A percentile compares a stretch with the other conserved stretches of the same genome.
These are phyloP conservation scores for Marisa cornuarietis DNA, from an alignment of 1,140 invertebrate species.

Conservation along the genomic window DNA sequence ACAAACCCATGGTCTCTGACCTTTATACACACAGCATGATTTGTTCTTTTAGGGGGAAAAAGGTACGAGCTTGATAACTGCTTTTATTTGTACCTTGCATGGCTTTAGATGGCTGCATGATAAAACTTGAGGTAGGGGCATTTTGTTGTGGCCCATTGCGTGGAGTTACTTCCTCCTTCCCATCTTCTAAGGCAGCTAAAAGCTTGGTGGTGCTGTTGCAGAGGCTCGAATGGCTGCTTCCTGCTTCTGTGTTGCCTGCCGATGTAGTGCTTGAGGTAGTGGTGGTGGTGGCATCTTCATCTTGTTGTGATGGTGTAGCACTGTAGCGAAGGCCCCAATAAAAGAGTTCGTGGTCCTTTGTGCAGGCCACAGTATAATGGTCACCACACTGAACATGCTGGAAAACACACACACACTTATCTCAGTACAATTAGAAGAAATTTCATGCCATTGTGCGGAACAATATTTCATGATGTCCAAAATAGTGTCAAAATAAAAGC, in stretches of 20 bases:
- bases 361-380: slow-evolving; percentile 74
- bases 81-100: too few species aligned
- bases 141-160: slow-evolving; percentile 41
- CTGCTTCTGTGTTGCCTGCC: not conserved
- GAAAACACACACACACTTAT: slow-evolving; percentile 6
- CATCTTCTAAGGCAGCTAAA: not conserved
- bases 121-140: too few species aligned
- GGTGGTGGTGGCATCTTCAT: slow-evolving; percentile 37
- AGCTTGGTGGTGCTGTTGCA: slow-evolving; percentile 47
- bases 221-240: slow-evolving; percentile 54
- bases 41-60: too few species aligned
- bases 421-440: not conserved
- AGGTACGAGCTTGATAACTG: too few species aligned
- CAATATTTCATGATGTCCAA: too few species aligned
- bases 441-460: too few species aligned
- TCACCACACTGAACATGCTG: slow-evolving; percentile 74
- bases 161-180: slow-evolving; percentile 56
- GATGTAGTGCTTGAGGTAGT: slow-evolving; percentile 1
- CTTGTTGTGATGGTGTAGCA: slow-evolving; percentile 44
- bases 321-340: slow-evolving; percentile 75
- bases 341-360: slow-evolving; percentile 75
- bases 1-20: too few species aligned
- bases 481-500: not conserved
- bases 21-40: too few species aligned
- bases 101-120: too few species aligned